phyloP scores from a whole-genome alignment of 2,113 vertebrate species.

The Procapra przewalskii region DNA sequence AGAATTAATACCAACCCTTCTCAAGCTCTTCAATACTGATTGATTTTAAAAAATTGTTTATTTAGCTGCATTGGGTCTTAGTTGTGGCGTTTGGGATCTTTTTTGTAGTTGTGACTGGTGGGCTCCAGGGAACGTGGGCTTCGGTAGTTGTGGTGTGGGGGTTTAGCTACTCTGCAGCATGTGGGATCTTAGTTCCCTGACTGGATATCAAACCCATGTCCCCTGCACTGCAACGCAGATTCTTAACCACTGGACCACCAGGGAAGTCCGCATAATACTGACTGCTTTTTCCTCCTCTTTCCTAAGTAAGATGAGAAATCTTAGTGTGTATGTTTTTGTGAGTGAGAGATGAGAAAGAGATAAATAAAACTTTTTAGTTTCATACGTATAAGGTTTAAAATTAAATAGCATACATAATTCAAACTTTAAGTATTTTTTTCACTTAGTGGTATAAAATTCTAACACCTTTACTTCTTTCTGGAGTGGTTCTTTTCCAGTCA shows the following conservation, averaged over 20 bases:
- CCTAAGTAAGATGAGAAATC: background rate
- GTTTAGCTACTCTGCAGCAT: background rate
- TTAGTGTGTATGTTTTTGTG: background rate
- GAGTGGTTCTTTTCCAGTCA: background rate
- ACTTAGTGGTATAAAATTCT: background rate
- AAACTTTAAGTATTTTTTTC: background rate
- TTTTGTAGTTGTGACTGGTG: accelerated
- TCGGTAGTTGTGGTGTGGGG: background rate
- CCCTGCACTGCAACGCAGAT: background rate
- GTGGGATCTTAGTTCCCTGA: background rate
- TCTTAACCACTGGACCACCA: background rate
- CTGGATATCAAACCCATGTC: background rate
- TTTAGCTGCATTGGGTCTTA: background rate
- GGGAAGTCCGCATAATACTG: background rate
- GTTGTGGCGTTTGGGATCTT: background rate
- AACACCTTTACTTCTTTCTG: background rate
- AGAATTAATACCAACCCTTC: background rate
- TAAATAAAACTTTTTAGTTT: background rate
- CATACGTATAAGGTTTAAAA: background rate
- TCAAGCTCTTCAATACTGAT: background rate
- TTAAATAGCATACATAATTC: background rate
- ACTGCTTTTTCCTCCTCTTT: background rate
- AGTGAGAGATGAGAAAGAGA: background rate
- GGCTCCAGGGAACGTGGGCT: background rate
- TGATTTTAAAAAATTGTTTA: background rate